Evolutionary conservation across 2,797 vertebrate species (phyloP).

Genomic region (Lophius americanus): DNA sequence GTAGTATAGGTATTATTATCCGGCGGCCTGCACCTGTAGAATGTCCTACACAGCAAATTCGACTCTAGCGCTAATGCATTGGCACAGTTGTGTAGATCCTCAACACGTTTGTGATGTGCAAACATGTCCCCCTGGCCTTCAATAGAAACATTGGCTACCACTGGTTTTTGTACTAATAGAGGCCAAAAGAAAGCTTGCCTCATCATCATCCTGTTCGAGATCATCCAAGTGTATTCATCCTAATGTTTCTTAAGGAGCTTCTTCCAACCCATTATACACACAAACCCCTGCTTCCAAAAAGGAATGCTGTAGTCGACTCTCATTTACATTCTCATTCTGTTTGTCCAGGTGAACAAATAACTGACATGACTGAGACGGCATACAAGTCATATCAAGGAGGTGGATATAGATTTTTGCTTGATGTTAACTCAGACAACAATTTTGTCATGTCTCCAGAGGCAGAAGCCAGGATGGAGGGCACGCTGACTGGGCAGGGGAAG

Average conservation of each 20-base stretch:
- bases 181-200: neutral
- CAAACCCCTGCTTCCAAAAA: too few relatives aligned
- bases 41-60: neutral
- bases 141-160: neutral
- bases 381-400: neutral
- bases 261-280: too few relatives aligned
- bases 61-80: too few relatives aligned
- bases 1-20: neutral
- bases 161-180: neutral
- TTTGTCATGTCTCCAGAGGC: conserved; percentile 23
- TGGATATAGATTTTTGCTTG: neutral
- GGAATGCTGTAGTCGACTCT: too few relatives aligned
- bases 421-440: neutral
- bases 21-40: neutral
- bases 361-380: neutral
- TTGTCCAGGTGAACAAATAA: too few relatives aligned
- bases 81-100: neutral
- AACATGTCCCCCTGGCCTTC: neutral
- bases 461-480: conserved; percentile 59
- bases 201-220: neutral
- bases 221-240: too few relatives aligned
- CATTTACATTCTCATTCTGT: too few relatives aligned
- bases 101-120: neutral
- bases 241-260: too few relatives aligned
- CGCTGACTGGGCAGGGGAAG: conserved; percentile 51